phyloP scores from a whole-genome alignment of 2,797 vertebrate species.

The Chelonia mydas region DNA sequence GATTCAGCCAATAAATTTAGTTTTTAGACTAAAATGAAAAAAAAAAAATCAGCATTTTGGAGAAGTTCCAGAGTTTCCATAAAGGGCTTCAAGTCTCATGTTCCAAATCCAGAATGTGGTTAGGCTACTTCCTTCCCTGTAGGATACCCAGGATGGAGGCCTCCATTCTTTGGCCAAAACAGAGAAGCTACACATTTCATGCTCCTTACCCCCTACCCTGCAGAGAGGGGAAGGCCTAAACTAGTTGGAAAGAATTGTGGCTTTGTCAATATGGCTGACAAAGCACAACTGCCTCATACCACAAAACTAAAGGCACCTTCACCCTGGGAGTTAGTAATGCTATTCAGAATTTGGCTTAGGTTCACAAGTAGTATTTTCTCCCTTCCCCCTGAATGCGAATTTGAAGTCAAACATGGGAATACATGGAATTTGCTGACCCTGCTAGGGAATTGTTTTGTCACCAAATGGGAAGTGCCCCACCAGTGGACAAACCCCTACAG shows the following conservation, averaged over 20 bases:
- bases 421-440: neutral
- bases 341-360: neutral
- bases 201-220: neutral
- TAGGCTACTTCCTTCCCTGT: neutral
- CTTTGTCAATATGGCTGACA: neutral
- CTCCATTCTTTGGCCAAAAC: neutral
- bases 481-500: neutral
- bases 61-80: neutral
- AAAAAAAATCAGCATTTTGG: neutral
- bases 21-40: neutral
- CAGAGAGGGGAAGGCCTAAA: accelerated
- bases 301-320: neutral
- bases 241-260: neutral
- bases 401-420: neutral
- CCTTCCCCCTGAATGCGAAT: neutral
- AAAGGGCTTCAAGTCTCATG: neutral
- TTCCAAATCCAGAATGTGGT: neutral
- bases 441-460: neutral
- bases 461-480: neutral
- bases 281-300: neutral
- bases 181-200: neutral
- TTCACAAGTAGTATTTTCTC: neutral
- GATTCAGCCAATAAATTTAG: neutral
- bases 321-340: neutral
- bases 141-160: accelerated